Conservation (phyloP, 2,113 vertebrate species). For the Rousettus leschenaultii region DNA sequence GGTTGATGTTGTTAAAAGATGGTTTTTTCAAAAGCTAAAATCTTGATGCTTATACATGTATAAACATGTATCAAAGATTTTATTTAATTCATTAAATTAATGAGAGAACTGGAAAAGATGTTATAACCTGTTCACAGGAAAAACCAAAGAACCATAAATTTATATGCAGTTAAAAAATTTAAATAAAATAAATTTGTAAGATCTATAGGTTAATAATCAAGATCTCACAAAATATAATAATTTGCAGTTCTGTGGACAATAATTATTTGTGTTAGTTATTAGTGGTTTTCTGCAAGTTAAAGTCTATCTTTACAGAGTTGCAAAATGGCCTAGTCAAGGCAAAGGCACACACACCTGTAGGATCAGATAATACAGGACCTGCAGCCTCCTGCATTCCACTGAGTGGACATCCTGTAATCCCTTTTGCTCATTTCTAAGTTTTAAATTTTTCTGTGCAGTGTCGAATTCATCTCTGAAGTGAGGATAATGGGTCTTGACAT, state of each 20-base stretch:
- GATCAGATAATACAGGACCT: not conserved
- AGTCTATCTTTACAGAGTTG: not conserved
- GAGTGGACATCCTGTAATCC: not conserved
- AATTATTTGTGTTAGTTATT: not conserved
- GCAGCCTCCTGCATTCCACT: not conserved
- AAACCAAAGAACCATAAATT: not conserved
- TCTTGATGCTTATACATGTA: not conserved
- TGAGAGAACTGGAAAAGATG: not conserved
- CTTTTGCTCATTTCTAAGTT: not conserved
- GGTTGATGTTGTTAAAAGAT: not conserved
- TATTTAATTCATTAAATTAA: conserved; percentile 5
- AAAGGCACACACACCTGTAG: not conserved
- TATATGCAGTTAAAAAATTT: not conserved
- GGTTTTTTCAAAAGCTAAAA: not conserved
- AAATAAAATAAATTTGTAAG: not conserved
- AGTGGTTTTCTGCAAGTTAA: not conserved
- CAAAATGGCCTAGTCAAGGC: not conserved
- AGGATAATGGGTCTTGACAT: not conserved
- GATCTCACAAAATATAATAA: not conserved
- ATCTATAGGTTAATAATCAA: not conserved
- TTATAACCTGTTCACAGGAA: not conserved
- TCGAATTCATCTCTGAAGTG: not conserved
- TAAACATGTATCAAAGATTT: not conserved
- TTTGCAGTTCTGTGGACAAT: not conserved
- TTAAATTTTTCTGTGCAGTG: not conserved